phyloP scores from a whole-genome alignment of 2,888 invertebrate genomes.

The Dryococelus australis region DNA sequence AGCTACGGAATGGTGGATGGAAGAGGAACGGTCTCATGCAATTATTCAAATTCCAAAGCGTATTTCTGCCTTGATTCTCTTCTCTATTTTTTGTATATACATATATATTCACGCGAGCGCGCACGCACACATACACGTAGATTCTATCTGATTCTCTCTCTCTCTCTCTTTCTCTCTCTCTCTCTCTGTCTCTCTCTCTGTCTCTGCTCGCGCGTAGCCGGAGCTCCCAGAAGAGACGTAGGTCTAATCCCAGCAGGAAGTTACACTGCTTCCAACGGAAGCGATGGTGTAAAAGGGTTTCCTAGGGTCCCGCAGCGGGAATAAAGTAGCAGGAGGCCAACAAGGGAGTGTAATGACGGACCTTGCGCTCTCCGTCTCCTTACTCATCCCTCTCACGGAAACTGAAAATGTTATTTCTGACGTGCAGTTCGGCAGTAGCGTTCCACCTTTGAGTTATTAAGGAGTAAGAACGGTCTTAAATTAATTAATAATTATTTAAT shows the following conservation, averaged over 20 bases:
- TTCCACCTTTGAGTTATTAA: too few relatives aligned
- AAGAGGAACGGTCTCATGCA: background rate
- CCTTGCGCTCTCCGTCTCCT: too few relatives aligned
- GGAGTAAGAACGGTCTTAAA: too few relatives aligned
- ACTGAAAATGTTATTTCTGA: too few relatives aligned
- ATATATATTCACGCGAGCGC: background rate
- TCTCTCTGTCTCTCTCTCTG: too few relatives aligned
- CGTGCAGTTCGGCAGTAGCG: too few relatives aligned
- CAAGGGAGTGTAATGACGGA: too few relatives aligned
- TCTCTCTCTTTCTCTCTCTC: background rate
- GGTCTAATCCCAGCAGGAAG: background rate
- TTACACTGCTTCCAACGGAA: background rate
- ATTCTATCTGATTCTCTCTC: background rate
- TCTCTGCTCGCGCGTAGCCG: background rate
- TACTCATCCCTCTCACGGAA: too few relatives aligned
- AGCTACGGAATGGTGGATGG: conserved; percentile 1
- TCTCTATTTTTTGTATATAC: background rate
- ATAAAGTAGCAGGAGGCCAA: too few relatives aligned
- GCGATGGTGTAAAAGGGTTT: too few relatives aligned
- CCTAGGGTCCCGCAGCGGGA: too few relatives aligned
- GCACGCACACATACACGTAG: background rate
- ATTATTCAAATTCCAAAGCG: conserved; percentile 3
- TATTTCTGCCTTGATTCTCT: conserved; percentile 9
- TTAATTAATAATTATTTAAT: too few relatives aligned
- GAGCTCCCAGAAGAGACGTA: background rate